Conservation (phyloP, 2,797 vertebrate species). For the Chanos chanos region DNA sequence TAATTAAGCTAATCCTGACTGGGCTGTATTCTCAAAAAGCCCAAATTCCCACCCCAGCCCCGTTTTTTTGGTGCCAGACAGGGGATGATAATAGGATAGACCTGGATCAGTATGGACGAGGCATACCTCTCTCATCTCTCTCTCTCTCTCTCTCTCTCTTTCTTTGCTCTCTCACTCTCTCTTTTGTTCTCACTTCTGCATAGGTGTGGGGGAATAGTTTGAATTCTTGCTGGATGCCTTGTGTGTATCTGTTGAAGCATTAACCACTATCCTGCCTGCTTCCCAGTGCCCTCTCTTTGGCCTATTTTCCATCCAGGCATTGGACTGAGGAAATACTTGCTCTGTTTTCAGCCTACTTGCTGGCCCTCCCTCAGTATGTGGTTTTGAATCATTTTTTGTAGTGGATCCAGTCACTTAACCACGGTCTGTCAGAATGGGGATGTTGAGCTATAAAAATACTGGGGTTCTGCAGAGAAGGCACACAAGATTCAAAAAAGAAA, state of each 20-base stretch:
- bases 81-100: slow-evolving; percentile 28
- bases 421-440: background rate
- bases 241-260: slow-evolving; percentile 6
- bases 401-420: slow-evolving; percentile 15
- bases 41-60: slow-evolving; percentile 7
- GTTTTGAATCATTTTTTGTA: background rate
- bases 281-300: background rate
- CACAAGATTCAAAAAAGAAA: background rate
- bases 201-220: slow-evolving; percentile 47
- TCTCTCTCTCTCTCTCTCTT: slow-evolving; percentile 4
- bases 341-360: background rate
- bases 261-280: background rate
- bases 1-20: slow-evolving; percentile 37
- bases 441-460: slow-evolving; percentile 14
- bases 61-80: slow-evolving; percentile 24
- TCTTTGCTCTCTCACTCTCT: slow-evolving; percentile 21
- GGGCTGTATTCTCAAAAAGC: slow-evolving; percentile 5
- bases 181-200: slow-evolving; percentile 49
- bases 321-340: background rate
- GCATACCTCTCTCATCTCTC: background rate
- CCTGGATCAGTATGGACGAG: slow-evolving; percentile 17
- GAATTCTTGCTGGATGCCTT: slow-evolving; percentile 54
- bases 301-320: background rate
- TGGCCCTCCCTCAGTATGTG: background rate
- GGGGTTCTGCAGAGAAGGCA: slow-evolving; percentile 26